Base-by-base conservation (phyloP, 2,113 vertebrate species). In the Isichthys henryi region DNA sequence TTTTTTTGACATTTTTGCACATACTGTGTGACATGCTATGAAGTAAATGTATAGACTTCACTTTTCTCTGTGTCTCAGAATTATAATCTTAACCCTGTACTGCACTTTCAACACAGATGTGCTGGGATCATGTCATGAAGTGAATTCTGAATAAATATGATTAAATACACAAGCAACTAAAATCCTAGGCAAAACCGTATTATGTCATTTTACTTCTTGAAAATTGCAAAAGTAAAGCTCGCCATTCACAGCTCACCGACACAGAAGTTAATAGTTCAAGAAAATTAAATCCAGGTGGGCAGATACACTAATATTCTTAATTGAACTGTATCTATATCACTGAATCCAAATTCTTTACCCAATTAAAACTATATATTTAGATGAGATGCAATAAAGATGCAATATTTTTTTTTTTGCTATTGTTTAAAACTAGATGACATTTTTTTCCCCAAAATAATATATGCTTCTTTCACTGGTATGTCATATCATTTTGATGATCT, bases 211-310 rank as follows among this genome's bases (percentile, higher is more conserved):
- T 31, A 70, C 27, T 70, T 27, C n/a, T 27, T 53, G 21, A 88
- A 39, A 88, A 88, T 3, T 52, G 49, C 23, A 39, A 88, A 45
- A 15, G 62, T 77, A 11, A 15, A 50, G 70, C 27, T 86, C 19
- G 23, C 19, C 23, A 45, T 52, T 52, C 35, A 89, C 95, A 93
- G 94, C 93, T 92, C 93, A 94, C 93, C 94, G 95, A 94, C 93
- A 94, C 93, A 56, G 90, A 93, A 94, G 93, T 95, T 96, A 96
- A 95, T 95, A 95, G 95, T 94, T 93, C 90, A 92, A 88, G 89
- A 90, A 88, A 91, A 92, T 91, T 90, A 92, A 93, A 92, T 93
- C 17, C 31, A 58, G 91, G 90, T 83, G 77, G 49, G 46, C 46
- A 45, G 88, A 46, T 21, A 52, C 88, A 88, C 66, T 45, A 88